Base-by-base conservation (phyloP, 2,113 vertebrate species). In the Trichechus manatus region DNA sequence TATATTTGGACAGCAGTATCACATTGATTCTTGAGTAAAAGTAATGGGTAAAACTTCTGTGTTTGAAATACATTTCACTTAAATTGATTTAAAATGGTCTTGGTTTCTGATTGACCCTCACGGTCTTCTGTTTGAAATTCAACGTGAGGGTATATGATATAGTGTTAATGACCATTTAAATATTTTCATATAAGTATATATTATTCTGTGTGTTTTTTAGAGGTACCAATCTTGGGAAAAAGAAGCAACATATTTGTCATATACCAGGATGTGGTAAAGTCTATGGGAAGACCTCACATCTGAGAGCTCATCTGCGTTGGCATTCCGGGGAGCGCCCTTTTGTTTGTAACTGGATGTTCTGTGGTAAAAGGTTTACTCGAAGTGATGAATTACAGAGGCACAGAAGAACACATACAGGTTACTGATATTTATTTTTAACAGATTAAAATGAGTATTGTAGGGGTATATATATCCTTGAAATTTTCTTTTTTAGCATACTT, bases 211-310 rank as follows among this genome's bases (percentile, higher is more conserved):
- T 95, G 95, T 97, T 98, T 98, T 84, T 97, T 98, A 99, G 99
- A 98, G 99, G 99, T 90, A 99, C 99, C 95, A 99, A 98, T 98
- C 98, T 99, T 97, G 99, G 99, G 91, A 99, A 99, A 98, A 99
- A 99, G 98, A 99, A 99, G 98, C 99, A 99, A 98, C 99, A 99
- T 98, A 99, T 99, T 98, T 99, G 99, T 98, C 99, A 99, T 98
- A 99, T 99, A 95, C 99, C 99, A 22, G 99, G 99, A 93, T 99
- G 99, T 98, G 99, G 99, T 97, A 99, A 99, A 99, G 99, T 99
- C 3, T 99, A 99, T 72, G 99, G 99, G 92, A 99, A 99, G 96
- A 99, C 99, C 1, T 99, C 99, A 15, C 99, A 99, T 98, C 99
- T 99, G 98, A 99, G 99, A 98, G 99, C 99, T 89, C 99, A 99